Evolutionary conservation across 2,888 invertebrate species (phyloP).

Genomic region (Machimus rusticus): DNA sequence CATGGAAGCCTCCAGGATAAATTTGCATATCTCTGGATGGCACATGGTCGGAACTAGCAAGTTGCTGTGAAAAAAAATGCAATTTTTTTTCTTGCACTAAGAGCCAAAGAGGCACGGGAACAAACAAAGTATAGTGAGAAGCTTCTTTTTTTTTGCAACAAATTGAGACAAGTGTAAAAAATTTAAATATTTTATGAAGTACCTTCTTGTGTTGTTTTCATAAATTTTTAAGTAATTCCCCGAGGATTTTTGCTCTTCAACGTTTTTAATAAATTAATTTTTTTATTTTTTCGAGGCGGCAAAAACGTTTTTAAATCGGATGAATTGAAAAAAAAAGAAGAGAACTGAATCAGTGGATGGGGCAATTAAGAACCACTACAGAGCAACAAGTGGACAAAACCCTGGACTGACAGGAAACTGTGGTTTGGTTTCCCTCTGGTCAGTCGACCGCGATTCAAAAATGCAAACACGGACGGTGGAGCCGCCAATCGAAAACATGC

Average conservation of each 20-base stretch:
- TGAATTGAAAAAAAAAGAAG: neutral
- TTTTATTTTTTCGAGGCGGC: neutral
- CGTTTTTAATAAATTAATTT: neutral
- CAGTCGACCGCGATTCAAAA: neutral
- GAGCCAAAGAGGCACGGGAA: neutral
- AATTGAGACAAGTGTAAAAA: neutral
- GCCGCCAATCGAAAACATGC: neutral
- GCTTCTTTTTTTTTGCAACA: neutral
- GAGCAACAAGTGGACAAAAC: slow-evolving; percentile 24
- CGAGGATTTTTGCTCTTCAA: neutral
- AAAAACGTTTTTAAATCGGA: neutral
- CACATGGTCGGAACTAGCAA: neutral
- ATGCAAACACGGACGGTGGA: neutral
- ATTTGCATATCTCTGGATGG: neutral
- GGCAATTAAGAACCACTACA: slow-evolving; percentile 1
- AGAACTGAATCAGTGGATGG: neutral
- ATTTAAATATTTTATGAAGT: neutral
- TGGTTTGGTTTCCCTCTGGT: slow-evolving; percentile 27
- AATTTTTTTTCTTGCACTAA: neutral
- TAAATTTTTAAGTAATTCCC: neutral
- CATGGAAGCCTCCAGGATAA: neutral
- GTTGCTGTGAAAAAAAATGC: neutral
- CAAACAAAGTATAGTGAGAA: neutral
- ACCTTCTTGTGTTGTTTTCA: neutral
- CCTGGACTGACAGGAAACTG: slow-evolving; percentile 12